phyloP scores from a whole-genome alignment of 2,113 vertebrate genomes.

The Sebastes schlegelii region DNA sequence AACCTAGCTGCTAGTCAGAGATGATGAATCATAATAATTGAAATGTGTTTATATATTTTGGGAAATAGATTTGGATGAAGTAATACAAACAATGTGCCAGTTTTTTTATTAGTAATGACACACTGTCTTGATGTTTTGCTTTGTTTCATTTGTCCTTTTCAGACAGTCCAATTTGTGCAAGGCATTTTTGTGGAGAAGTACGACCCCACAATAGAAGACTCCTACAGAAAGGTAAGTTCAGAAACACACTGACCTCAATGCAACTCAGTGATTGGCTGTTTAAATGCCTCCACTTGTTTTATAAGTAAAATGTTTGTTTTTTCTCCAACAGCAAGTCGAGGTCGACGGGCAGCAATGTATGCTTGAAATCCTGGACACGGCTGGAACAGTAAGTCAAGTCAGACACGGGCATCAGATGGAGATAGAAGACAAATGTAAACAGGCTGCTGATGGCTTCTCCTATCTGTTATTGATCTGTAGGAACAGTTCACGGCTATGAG shows the following conservation, averaged over 20 bases:
- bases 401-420: not conserved
- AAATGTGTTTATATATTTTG: not conserved
- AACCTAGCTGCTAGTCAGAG: not conserved
- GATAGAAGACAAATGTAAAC: not conserved
- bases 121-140: not conserved
- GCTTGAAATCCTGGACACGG: slow-evolving; percentile 99
- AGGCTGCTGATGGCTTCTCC: slow-evolving; percentile 6
- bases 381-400: slow-evolving; percentile 92
- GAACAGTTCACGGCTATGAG: slow-evolving; percentile 99
- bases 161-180: slow-evolving; percentile 99
- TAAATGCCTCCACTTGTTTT: not conserved
- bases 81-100: not conserved
- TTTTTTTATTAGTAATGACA: not conserved
- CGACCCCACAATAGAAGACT: slow-evolving; percentile 99
- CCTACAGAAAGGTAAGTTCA: slow-evolving; percentile 95
- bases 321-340: slow-evolving; percentile 93
- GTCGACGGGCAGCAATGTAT: slow-evolving; percentile 99
- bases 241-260: not conserved
- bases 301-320: not conserved
- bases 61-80: not conserved
- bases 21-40: not conserved
- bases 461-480: slow-evolving; percentile 69
- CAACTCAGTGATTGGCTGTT: not conserved
- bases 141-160: slow-evolving; percentile 43
- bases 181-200: slow-evolving; percentile 99